Evolutionary conservation across 2,888 invertebrate species (phyloP), one percentile per base, ranked within the genome.

Genomic region (Caenorhabditis doughertyi): DNA sequence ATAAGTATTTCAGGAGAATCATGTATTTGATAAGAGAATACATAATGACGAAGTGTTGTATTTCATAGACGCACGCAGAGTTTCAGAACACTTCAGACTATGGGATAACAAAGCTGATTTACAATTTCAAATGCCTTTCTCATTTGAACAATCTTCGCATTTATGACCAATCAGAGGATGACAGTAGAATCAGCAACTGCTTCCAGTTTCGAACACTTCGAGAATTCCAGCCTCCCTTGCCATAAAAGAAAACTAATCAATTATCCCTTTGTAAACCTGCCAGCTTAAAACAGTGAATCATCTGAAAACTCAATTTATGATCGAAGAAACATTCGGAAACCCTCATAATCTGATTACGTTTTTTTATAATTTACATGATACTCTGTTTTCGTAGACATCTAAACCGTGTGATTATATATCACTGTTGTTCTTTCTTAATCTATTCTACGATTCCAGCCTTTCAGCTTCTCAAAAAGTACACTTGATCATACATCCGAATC

Each of bases 381-480:
- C 58, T 53, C 16, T 70, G 56, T 70, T 70, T 70, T 56, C 42
- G 56, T 47, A 70, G 70, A 70, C 70, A 53, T 44, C 9, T 21
- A 39, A 16, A 39, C 35, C 67, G 29, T 67, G 53, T 67, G 72
- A 72, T 72, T 72, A 72, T 62, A 49, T 49, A 35, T 39, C 55
- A 1, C 7, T 5, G 1, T 47, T 47, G 2, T 42, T 32, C 21
- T 21, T 35, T 44, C 25, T 7, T 3, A n/a, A 25, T 47, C 27
- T 44, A 44, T 8, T 51, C 1, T 51, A 25, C 35, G 35, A 68
- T 55, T 55, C 42, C 42, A 35, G 29, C 13, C 23, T n/a, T n/a
- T 18, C 27, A n/a, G n/a, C 64, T 18, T 2, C 27, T 35, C 18
- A 16, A 29, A n/a, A 9, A 44, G 70, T 70, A 47, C 58, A 70